A percentile compares a stretch with the other conserved stretches of the same genome.
Evolutionary conservation across 2,113 vertebrate genomes (phyloP).

Genomic region (Condylura cristata): DNA sequence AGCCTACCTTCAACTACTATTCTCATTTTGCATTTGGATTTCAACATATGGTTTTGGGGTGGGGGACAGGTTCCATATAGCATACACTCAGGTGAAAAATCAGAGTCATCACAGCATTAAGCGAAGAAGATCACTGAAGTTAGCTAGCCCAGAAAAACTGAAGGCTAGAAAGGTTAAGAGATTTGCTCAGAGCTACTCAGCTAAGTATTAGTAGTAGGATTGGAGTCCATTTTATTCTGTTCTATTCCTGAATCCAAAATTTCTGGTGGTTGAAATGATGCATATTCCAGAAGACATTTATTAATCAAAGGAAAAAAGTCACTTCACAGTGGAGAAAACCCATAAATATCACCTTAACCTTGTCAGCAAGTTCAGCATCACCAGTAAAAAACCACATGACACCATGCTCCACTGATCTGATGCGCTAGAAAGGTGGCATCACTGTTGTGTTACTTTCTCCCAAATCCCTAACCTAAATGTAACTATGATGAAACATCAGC

Average conservation of each 20-base stretch:
- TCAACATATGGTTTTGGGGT: neutral
- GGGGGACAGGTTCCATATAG: neutral
- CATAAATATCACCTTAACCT: neutral
- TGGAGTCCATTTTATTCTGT: neutral
- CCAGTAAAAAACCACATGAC: neutral
- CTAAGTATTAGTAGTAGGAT: neutral
- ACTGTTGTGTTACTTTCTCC: neutral
- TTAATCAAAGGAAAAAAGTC: slow-evolving; percentile 18
- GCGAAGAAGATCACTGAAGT: neutral
- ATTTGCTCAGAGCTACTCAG: neutral
- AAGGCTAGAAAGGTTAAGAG: neutral
- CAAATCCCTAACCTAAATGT: neutral
- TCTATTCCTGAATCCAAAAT: neutral
- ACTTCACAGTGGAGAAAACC: neutral
- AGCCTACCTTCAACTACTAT: neutral
- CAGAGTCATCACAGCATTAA: neutral
- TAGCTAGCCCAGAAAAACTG: neutral
- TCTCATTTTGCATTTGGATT: neutral
- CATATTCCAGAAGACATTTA: neutral
- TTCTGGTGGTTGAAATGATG: neutral
- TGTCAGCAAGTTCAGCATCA: neutral
- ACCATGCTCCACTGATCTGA: neutral
- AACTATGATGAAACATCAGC: neutral
- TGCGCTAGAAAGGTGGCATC: neutral
- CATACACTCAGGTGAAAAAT: neutral